These are phyloP conservation scores for Scomber colias DNA, from an alignment of 2,113 vertebrate genomes.

Conservation along the genomic window DNA sequence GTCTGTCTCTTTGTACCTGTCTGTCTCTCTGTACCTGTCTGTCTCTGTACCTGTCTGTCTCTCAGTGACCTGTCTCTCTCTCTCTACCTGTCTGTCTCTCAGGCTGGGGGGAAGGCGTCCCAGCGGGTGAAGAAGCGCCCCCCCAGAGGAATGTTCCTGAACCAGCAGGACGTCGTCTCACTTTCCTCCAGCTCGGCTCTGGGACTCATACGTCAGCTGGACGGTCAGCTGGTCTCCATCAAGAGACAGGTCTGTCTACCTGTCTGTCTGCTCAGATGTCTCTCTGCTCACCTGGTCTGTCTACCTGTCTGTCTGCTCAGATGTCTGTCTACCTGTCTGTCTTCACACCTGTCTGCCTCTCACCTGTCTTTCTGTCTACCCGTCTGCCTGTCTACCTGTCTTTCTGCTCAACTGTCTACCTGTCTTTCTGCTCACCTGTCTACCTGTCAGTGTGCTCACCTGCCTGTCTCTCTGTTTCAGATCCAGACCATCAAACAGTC, in stretches of 20 bases:
- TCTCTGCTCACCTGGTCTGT: neutral
- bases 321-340: neutral
- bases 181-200: slow-evolving; percentile 91
- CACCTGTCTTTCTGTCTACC: neutral
- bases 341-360: no score
- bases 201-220: slow-evolving; percentile 92
- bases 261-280: neutral
- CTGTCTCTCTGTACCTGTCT: no score
- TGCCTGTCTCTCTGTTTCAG: slow-evolving; percentile 72
- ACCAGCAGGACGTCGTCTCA: slow-evolving; percentile 91
- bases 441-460: neutral
- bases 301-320: neutral
- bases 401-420: slow-evolving; percentile 7
- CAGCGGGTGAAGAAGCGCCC: slow-evolving; percentile 93
- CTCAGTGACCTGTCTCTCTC: no score
- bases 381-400: neutral
- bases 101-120: slow-evolving; percentile 85
- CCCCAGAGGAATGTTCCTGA: slow-evolving; percentile 97
- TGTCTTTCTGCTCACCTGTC: neutral
- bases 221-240: slow-evolving; percentile 94
- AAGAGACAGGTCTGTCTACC: slow-evolving; percentile 90
- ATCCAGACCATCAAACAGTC: slow-evolving; percentile 97
- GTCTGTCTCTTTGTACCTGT: no score
- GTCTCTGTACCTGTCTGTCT: no score
- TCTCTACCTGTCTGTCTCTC: neutral